These are phyloP conservation scores for Siphamia tubifer DNA, from an alignment of 2,113 vertebrate species.

Conservation along the genomic window DNA sequence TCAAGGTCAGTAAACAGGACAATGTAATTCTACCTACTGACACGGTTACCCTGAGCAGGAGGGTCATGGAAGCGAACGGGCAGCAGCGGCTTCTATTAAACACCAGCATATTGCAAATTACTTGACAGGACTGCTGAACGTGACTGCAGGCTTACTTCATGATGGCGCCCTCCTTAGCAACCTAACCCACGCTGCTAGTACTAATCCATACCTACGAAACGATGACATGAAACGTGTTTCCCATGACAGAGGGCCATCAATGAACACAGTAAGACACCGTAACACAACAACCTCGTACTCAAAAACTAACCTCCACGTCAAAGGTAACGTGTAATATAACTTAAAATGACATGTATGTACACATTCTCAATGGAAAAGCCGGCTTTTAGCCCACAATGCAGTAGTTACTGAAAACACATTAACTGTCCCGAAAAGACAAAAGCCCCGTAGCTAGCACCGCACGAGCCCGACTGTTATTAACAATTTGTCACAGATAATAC, in stretches of 20 bases:
- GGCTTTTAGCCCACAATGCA: too few relatives aligned
- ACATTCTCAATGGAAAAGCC: too few relatives aligned
- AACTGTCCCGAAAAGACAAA: too few relatives aligned
- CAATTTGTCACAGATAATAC: neutral
- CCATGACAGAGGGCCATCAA: too few relatives aligned
- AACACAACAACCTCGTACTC: too few relatives aligned
- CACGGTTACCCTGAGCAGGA: neutral
- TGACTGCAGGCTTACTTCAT: neutral
- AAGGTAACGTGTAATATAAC: too few relatives aligned
- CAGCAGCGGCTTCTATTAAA: neutral
- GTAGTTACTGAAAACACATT: too few relatives aligned
- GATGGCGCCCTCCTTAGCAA: conserved; percentile 31
- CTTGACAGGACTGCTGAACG: neutral
- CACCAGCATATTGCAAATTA: neutral
- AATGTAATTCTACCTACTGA: conserved; percentile 16
- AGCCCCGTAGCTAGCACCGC: neutral
- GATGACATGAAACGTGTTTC: neutral
- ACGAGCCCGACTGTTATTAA: neutral
- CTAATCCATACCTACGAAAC: rapidly evolving
- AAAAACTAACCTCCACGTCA: too few relatives aligned
- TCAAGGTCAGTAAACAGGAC: conserved; percentile 46
- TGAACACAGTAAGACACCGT: too few relatives aligned
- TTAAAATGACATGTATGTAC: too few relatives aligned
- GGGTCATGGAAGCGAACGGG: neutral
- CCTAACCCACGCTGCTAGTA: neutral